These are phyloP conservation scores for Portevinia maculata DNA, from an alignment of 2,888 invertebrate species.

Conservation along the genomic window DNA sequence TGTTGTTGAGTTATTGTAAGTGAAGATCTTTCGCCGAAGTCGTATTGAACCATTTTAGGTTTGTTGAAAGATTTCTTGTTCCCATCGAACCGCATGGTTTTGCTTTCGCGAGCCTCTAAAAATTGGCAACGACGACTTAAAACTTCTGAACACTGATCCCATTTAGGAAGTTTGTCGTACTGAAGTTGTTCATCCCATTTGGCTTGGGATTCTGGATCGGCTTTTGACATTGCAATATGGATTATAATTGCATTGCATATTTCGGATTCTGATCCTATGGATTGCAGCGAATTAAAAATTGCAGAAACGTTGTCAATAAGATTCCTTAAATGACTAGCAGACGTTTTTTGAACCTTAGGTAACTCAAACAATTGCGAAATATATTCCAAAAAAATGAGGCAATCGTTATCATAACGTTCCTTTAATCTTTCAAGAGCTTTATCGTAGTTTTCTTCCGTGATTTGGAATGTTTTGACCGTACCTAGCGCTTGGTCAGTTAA, in stretches of 20 bases:
- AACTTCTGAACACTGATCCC: not conserved
- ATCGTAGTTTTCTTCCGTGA: constrained; percentile 31
- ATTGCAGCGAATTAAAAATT: not conserved
- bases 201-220: not conserved
- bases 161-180: not conserved
- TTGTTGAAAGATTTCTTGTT: not conserved
- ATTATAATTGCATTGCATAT: constrained; percentile 8
- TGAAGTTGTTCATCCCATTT: constrained; percentile 6
- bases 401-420: constrained; percentile 44
- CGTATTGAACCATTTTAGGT: not conserved
- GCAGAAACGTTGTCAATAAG: constrained; percentile 14
- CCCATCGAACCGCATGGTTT: not conserved
- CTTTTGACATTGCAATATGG: not conserved
- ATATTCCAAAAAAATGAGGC: constrained; percentile 31
- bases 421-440: constrained; percentile 21
- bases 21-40: not conserved
- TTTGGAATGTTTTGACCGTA: constrained; percentile 1
- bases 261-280: not conserved
- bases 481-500: constrained; percentile 27
- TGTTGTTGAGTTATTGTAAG: not conserved
- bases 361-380: constrained; percentile 23
- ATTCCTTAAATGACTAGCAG: not conserved
- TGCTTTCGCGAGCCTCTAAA: constrained; percentile 3
- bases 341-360: no score
- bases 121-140: not conserved